Base-by-base conservation (phyloP, 53 echinoderm and acorn worm species). In the Hippasteria phrygiana region DNA sequence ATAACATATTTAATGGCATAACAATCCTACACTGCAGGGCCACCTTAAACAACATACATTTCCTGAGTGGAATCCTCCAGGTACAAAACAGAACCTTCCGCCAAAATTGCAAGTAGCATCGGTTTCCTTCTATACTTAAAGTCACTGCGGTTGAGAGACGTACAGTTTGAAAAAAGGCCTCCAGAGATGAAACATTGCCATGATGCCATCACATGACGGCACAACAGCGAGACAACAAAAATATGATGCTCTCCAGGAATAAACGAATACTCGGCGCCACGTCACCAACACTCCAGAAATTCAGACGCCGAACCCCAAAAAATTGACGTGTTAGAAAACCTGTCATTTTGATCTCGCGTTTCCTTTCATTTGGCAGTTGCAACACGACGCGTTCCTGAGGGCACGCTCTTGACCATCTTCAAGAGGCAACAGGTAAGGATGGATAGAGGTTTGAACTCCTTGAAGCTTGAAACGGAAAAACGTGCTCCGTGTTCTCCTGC, bases 381-480 rank as follows among this genome's bases (percentile, higher is more conserved):
- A 85, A 85, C 85, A 85, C 85, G 85, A 85, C 64, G 71, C 85
- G 22, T 66, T 35, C 20, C 70, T 22, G n/a, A 33, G 85, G 85
- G 36, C 48, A 24, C 9, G 14, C 43, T 50, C 85, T 85, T 64
- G 71, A 85, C 65, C 47, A 59, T 79, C 70, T 66, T 71, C 46
- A 1, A 85, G 70, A 69, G 69, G 71, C 71, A 85, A 85, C 85
- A 85, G 85, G 85, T 85, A 82, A 38, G 41, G 35, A 71, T 47
- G 51, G 50, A 70, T 65, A 62, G 55, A 45, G 12, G 34, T 29
- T 18, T 35, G n/a, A 17, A 2, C 38, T 41, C 24, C 35, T n/a
- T 71, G 10, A 18, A 32, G 50, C 13, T 27, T 37, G 51, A 85
- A 28, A 85, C 85, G 50, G 85, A 83, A 79, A 62, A 79, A 83